Conservation (phyloP, 2,113 vertebrate species). For the Lagopus muta region DNA sequence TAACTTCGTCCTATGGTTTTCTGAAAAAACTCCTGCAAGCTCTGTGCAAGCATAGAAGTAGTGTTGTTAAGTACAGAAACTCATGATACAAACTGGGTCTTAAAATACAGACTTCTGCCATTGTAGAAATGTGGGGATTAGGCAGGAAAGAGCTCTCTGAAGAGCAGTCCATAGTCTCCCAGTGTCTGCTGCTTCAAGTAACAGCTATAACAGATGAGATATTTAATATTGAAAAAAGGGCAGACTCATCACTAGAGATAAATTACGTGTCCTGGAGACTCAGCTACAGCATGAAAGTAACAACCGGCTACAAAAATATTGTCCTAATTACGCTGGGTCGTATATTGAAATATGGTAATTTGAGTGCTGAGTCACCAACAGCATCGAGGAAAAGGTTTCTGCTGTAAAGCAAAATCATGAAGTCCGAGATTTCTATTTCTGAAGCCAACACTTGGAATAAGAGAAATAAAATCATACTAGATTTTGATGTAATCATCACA, state of each 20-base stretch:
- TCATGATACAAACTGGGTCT: not conserved
- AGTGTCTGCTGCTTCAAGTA: not conserved
- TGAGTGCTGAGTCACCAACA: constrained; percentile 40
- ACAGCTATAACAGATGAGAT: not conserved
- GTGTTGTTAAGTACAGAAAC: not conserved
- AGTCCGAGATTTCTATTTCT: not conserved
- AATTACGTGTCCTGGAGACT: not conserved
- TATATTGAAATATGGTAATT: constrained; percentile 41
- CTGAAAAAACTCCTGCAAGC: not conserved
- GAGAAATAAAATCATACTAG: not conserved
- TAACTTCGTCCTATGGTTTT: not conserved
- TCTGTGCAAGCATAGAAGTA: not conserved
- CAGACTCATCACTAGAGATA: not conserved
- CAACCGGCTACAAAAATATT: constrained; percentile 22
- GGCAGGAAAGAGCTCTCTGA: not conserved
- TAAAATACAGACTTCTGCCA: constrained; percentile 20
- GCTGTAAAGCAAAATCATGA: not conserved
- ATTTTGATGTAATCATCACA: not conserved
- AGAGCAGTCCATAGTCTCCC: not conserved
- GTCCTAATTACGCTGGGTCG: constrained; percentile 29
- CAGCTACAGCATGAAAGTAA: constrained; percentile 30
- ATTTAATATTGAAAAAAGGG: constrained; percentile 14
- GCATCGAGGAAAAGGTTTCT: not conserved
- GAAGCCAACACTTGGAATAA: not conserved
- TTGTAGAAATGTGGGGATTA: not conserved